Conservation (phyloP, 2,797 vertebrate species). For the Phrynocephalus vlangalii region DNA sequence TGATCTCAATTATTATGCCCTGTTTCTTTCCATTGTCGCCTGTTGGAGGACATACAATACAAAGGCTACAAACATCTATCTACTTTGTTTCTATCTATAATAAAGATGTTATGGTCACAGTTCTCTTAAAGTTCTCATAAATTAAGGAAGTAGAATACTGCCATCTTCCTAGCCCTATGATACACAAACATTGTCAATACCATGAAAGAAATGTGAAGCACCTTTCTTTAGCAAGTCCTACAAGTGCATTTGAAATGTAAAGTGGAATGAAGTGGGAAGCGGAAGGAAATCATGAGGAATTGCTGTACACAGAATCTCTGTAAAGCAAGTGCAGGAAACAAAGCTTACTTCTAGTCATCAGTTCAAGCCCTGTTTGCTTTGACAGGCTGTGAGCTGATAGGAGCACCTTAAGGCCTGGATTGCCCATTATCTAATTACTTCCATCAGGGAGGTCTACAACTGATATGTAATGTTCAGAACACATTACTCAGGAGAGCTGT, state of each 20-base stretch:
- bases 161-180: slow-evolving; percentile 8
- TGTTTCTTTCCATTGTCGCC: accelerated
- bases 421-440: slow-evolving; percentile 13
- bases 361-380: background rate
- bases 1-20: background rate
- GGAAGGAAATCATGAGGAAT: background rate
- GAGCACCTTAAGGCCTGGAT: slow-evolving; percentile 30
- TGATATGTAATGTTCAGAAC: background rate
- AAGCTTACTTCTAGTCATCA: slow-evolving; percentile 19
- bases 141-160: background rate
- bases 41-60: background rate
- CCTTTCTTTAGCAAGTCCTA: slow-evolving; percentile 22
- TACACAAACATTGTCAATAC: background rate
- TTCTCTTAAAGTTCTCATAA: background rate
- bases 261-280: background rate
- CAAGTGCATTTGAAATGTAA: background rate
- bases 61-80: background rate
- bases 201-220: slow-evolving; percentile 25
- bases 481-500: slow-evolving; percentile 16
- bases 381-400: background rate
- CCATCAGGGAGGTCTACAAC: background rate
- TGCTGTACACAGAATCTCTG: background rate
- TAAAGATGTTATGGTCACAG: background rate
- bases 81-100: background rate
- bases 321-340: background rate